Evolutionary conservation across 2,797 vertebrate species (phyloP).

Genomic region (Tragelaphus eurycerus): DNA sequence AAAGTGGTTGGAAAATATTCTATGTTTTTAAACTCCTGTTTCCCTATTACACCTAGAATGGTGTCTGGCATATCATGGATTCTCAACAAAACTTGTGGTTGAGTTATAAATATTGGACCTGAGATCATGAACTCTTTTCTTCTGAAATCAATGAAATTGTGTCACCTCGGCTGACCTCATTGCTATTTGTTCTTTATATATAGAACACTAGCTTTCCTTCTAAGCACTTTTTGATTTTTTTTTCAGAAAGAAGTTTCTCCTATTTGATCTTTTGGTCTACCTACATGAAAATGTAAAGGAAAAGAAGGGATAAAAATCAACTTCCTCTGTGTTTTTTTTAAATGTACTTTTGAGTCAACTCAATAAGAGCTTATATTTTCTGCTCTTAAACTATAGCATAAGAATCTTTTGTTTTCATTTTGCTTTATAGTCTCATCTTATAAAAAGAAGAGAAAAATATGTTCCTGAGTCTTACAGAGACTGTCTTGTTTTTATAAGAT

Average conservation of each 20-base stretch:
- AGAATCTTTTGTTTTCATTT: background rate
- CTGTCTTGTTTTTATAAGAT: background rate
- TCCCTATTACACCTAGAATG: background rate
- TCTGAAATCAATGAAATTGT: background rate
- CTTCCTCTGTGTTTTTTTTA: background rate
- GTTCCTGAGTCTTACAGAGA: background rate
- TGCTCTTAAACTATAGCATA: background rate
- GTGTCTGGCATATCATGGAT: background rate
- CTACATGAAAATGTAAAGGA: background rate
- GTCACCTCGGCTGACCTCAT: background rate
- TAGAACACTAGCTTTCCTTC: background rate
- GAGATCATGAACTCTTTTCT: background rate
- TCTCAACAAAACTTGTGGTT: background rate
- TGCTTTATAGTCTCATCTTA: background rate
- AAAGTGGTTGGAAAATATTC: background rate
- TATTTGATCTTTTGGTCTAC: conserved; percentile 15
- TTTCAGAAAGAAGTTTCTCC: background rate
- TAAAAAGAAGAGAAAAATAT: background rate
- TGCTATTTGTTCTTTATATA: conserved; percentile 39
- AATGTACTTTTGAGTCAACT: background rate
- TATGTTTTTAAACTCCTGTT: background rate
- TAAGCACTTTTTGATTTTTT: conserved; percentile 32
- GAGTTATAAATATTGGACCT: background rate
- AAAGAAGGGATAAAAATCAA: background rate
- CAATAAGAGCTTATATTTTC: conserved; percentile 4